Conservation (phyloP, 23 tunicate genomes). For the Aplidium turbinatum region DNA sequence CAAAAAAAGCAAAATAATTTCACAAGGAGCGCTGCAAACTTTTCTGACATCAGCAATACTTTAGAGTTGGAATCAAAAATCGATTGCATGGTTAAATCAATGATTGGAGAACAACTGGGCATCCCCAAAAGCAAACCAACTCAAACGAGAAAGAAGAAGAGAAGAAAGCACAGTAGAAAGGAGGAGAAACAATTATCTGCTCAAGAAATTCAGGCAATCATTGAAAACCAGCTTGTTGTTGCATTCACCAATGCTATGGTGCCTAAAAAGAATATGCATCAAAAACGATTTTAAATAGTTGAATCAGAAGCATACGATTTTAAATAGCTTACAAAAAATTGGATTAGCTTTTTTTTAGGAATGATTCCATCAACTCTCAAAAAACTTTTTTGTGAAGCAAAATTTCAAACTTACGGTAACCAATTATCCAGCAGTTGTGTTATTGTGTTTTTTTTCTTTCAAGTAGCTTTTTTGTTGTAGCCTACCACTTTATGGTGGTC, state of each 20-base stretch:
- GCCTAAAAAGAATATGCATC: too few species aligned
- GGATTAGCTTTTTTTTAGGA: too few species aligned
- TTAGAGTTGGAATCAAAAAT: slow-evolving; percentile 5
- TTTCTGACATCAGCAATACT: background rate
- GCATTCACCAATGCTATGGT: slow-evolving; percentile 11
- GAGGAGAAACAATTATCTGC: background rate
- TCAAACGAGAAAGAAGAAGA: background rate
- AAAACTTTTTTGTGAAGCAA: too few species aligned
- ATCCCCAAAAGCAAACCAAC: background rate
- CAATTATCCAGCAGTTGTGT: too few species aligned
- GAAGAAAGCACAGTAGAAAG: background rate
- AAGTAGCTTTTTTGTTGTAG: too few species aligned
- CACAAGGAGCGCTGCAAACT: slow-evolving; percentile 5
- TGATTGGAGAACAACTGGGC: background rate
- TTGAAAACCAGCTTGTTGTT: slow-evolving; percentile 10
- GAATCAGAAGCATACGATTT: too few species aligned
- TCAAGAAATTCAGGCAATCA: slow-evolving; percentile 18
- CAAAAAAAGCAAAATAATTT: background rate
- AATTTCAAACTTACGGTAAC: too few species aligned
- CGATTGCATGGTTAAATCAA: background rate
- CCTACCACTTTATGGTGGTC: too few species aligned
- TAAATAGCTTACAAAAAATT: too few species aligned
- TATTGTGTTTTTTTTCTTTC: too few species aligned
- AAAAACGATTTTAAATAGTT: too few species aligned
- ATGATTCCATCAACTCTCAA: too few species aligned